Base-by-base conservation (phyloP, 2,797 vertebrate genomes). In the Microtus californicus region DNA sequence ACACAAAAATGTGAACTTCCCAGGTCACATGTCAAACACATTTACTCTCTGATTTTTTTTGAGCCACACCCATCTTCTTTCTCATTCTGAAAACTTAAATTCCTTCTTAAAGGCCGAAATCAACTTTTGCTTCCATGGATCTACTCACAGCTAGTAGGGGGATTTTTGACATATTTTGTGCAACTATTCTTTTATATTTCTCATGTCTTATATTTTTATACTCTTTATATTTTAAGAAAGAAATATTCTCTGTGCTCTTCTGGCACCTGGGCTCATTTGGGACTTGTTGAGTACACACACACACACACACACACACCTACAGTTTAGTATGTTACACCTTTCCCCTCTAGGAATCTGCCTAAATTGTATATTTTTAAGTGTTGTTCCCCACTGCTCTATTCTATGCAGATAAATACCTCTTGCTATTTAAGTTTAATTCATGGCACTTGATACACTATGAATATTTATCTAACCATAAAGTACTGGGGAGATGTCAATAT, bases 401-500 rank as follows among this genome's bases (percentile, higher is more conserved):
- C 34, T 89, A 43, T 37, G 6, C 73, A 78, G 21, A 54, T 25
- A 93, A 89, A 74, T 73, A 83, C 17, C 12, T 56, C 27, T 27
- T 82, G 14, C 80, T 80, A 31, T 80, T 95, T 88, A 51, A 73
- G 63, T 94, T 65, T 85, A 91, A 61, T 34, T 56, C 25, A 89
- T 63, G 19, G 7, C 40, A 37, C n/a, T 95, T 91, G 34, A 45
- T 80, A 65, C 54, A 11, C 5, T 11, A 25, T 87, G 37, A 86
- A 80, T 4, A 77, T 82, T 82, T 63, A 73, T 86, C 67, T 59
- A 89, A 11, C 45, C 15, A 25, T 9, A 82, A 83, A 77, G 19
- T 54, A 89, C 74, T 89, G 51, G 87, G 23, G 34, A 51, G 59
- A 17, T 27, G 14, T 23, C 23, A 93, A 7, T 48, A 15, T 25